A percentile compares a stretch with the other conserved stretches of the same genome.
phyloP scores from a whole-genome alignment of 2,113 vertebrate genomes.

The Budorcas taxicolor region DNA sequence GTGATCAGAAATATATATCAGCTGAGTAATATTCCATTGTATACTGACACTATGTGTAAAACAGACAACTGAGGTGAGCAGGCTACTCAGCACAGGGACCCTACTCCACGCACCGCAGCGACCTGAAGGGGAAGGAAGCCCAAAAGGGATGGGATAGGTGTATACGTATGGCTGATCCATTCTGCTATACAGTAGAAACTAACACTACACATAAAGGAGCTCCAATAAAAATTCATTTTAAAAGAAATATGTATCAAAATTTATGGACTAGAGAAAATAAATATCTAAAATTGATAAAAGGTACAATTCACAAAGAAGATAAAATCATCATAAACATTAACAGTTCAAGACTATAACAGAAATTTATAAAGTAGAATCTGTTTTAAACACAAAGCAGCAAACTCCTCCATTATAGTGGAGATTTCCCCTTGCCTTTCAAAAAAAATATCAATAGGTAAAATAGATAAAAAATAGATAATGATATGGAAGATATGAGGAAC shows the following conservation, averaged over 20 bases:
- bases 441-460: conserved; percentile 20
- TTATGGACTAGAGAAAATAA: background rate
- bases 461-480: conserved; percentile 1
- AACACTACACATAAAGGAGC: background rate
- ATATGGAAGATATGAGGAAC: conserved; percentile 15
- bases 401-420: background rate
- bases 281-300: background rate
- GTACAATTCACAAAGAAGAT: background rate
- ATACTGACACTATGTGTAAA: background rate
- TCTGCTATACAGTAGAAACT: background rate
- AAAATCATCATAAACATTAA: background rate
- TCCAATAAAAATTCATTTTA: background rate
- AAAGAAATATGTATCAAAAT: background rate
- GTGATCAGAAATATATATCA: background rate
- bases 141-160: background rate
- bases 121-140: background rate
- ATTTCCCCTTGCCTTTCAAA: conserved; percentile 3
- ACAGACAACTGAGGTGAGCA: background rate
- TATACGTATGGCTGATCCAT: background rate
- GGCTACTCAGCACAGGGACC: background rate
- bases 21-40: background rate
- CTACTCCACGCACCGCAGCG: background rate
- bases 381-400: background rate
- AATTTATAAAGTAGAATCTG: background rate
- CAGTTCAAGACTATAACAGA: background rate